Evolutionary conservation across 2,113 vertebrate genomes (phyloP), one percentile per base, ranked within the genome.

Genomic region (Hassar affinis): DNA sequence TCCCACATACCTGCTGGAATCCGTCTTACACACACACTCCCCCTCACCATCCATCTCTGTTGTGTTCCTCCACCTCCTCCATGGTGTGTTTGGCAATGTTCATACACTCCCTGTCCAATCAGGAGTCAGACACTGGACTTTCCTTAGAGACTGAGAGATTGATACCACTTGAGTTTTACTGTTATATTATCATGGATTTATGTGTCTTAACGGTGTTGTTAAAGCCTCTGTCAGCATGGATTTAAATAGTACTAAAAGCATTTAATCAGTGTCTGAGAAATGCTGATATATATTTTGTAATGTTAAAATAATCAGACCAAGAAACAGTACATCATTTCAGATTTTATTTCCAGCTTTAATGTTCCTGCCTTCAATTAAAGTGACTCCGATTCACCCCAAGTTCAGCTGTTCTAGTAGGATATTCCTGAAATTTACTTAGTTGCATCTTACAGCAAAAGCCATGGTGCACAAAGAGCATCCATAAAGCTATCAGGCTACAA

Each of bases 1-100:
- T 57, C 51, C 72, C 17, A 38, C 47, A 52, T 74, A 74, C 80
- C 79, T 80, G 79, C 79, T 80, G 47, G 45, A 64, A 66, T 80
- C 22, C 3, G 6, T 80, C 61, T 80, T 25, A 80, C 42, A 49
- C 42, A 49, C 42, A 80, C 79, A 80, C 61, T 35, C 74, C 10
- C 51, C 7, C 74, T 25, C 51, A 1, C 18, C 52, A 52, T 75
- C 72, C 72, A 38, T 77, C 56, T 49, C 42, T 64, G 59, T 18
- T 30, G 38, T 61, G 56, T 42, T 59, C 17, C 15, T 49, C 59
- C 59, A 18, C 57, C 57, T 4, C 10, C 42, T 64, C 25, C 42
- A 12, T 64, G 27, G 78, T 47, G 45, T 47, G n/a, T 64, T 47
- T 49, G 56, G 12, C 22, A 61, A 17, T 59, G 5, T 59, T 78